Conservation (phyloP, 2,113 vertebrate genomes). For the Scopus umbretta region DNA sequence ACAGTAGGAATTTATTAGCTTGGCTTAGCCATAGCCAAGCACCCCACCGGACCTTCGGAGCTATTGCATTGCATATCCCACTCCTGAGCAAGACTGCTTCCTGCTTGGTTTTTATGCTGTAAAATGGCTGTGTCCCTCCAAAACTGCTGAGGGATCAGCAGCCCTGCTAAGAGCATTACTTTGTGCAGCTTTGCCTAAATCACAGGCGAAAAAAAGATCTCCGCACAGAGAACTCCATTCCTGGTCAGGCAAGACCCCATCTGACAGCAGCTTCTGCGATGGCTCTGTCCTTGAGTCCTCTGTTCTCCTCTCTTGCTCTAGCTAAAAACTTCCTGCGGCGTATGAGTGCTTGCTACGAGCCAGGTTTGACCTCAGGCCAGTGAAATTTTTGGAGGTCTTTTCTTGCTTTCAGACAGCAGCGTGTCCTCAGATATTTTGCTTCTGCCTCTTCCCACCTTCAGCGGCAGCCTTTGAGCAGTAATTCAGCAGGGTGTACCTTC, state of each 20-base stretch:
- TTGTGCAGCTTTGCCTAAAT: not conserved
- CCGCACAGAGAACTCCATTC: not conserved
- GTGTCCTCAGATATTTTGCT: not conserved
- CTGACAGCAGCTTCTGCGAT: accelerated
- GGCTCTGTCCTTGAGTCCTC: not conserved
- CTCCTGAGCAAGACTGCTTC: not conserved
- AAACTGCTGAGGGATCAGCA: not conserved
- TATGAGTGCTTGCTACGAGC: not conserved
- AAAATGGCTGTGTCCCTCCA: not conserved
- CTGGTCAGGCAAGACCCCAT: not conserved
- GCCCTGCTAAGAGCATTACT: not conserved
- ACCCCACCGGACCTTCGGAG: not conserved
- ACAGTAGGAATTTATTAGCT: not conserved
- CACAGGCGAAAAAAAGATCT: not conserved
- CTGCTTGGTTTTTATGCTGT: not conserved
- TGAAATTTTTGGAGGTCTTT: not conserved
- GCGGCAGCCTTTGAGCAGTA: not conserved
- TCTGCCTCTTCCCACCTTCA: accelerated
- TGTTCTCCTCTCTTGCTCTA: not conserved
- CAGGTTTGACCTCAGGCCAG: not conserved
- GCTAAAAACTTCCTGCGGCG: not conserved
- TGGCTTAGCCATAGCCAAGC: accelerated
- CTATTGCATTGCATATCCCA: not conserved
- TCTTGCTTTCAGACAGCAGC: not conserved
- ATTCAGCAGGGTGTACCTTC: not conserved